phyloP scores from a whole-genome alignment of 2,113 vertebrate species.

The Seriola aureovittata region DNA sequence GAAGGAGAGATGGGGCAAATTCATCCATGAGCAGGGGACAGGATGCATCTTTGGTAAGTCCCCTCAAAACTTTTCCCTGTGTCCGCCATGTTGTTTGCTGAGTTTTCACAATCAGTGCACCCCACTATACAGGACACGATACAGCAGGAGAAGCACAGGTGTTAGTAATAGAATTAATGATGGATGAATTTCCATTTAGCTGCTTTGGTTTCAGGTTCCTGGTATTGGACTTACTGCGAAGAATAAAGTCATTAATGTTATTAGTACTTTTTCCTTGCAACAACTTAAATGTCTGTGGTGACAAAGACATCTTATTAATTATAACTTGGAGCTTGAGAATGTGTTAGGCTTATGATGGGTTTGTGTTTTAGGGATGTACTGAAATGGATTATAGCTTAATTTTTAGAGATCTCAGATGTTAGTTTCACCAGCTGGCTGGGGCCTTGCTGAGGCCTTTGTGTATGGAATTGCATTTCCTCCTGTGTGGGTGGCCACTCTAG shows the following conservation, averaged over 20 bases:
- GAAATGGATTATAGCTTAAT: too few species aligned
- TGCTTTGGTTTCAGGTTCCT: too few species aligned
- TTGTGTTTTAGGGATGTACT: not conserved
- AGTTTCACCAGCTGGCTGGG: not conserved
- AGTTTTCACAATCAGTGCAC: not conserved
- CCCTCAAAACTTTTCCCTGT: not conserved
- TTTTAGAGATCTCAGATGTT: not conserved
- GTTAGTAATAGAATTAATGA: not conserved
- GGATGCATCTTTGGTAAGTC: not conserved
- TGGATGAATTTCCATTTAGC: too few species aligned
- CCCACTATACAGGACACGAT: not conserved
- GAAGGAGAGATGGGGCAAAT: not conserved
- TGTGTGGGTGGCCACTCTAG: not conserved
- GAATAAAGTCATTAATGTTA: not conserved
- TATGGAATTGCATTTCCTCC: not conserved
- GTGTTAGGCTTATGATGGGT: not conserved
- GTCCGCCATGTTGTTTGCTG: not conserved
- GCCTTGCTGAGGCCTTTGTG: not conserved
- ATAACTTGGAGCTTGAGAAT: not conserved
- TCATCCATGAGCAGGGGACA: not conserved
- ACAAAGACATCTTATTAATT: not conserved
- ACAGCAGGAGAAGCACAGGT: not conserved
- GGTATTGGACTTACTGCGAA: not conserved
- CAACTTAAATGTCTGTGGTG: not conserved
- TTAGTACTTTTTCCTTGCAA: not conserved